Evolutionary conservation across 2,113 vertebrate species (phyloP).

Genomic region (Saccopteryx bilineata): DNA sequence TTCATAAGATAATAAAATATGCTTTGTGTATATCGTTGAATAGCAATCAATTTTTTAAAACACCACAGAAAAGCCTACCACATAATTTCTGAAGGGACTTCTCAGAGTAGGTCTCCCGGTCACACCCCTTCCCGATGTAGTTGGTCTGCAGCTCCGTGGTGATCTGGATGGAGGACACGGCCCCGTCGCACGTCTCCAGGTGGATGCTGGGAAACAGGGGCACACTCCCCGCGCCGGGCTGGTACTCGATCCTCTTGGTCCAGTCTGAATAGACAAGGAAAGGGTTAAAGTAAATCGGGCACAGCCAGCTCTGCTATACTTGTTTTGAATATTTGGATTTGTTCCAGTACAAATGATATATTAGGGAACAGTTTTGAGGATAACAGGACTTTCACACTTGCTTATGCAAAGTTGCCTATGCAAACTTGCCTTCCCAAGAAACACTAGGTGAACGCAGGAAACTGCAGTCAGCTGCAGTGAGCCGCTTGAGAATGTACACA

Average conservation of each 20-base stretch:
- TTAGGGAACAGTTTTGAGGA: neutral
- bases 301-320: neutral
- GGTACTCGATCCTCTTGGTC: conserved; percentile 95
- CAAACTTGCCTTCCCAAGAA: neutral
- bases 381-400: conserved; percentile 6
- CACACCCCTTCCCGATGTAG: conserved; percentile 96
- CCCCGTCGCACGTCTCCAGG: conserved; percentile 95
- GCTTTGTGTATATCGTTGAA: neutral
- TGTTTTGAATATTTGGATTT: neutral
- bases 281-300: neutral
- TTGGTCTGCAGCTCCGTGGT: conserved; percentile 95
- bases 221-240: conserved; percentile 94
- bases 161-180: conserved; percentile 93
- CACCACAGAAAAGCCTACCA: conserved; percentile 87
- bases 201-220: conserved; percentile 95
- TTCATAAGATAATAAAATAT: neutral
- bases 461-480: neutral
- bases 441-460: neutral
- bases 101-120: conserved; percentile 96
- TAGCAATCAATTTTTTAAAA: neutral
- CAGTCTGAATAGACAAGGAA: conserved; percentile 89
- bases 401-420: neutral
- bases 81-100: conserved; percentile 97
- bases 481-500: fast-evolving
- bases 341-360: neutral